Conservation (phyloP, 2,888 invertebrate genomes). For the Platycheirus rosarum region DNA sequence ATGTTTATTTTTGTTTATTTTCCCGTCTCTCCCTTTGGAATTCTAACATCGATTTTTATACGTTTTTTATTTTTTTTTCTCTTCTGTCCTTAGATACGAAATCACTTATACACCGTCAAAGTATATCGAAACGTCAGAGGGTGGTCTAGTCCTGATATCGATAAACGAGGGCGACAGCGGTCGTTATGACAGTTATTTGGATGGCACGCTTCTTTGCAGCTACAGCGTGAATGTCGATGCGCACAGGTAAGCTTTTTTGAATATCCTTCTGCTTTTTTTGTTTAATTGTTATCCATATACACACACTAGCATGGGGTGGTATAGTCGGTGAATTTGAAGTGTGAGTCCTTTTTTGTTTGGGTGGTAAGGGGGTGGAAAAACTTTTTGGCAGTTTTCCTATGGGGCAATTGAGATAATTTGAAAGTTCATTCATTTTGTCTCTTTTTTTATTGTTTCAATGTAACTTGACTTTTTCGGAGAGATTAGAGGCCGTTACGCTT, state of each 20-base stretch:
- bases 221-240: slow-evolving; percentile 96
- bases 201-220: slow-evolving; percentile 92
- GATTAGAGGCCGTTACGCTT: slow-evolving; percentile 59
- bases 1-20: slow-evolving; percentile 67
- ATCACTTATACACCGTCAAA: slow-evolving; percentile 90
- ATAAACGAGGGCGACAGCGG: slow-evolving; percentile 95
- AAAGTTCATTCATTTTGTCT: slow-evolving; percentile 38
- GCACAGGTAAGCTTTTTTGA: slow-evolving; percentile 85
- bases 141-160: slow-evolving; percentile 94
- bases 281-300: slow-evolving; percentile 24
- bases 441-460: slow-evolving; percentile 40
- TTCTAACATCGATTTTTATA: slow-evolving; percentile 16
- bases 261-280: slow-evolving; percentile 8
- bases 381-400: slow-evolving; percentile 46
- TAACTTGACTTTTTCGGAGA: slow-evolving; percentile 52
- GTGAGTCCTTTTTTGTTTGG: slow-evolving; percentile 11
- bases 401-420: slow-evolving; percentile 66
- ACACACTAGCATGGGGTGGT: not conserved
- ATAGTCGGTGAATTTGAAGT: slow-evolving; percentile 1
- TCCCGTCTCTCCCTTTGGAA: not conserved
- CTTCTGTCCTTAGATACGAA: slow-evolving; percentile 79
- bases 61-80: slow-evolving; percentile 33
- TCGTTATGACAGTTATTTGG: slow-evolving; percentile 95
- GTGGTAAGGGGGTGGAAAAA: slow-evolving; percentile 17
- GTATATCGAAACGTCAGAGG: slow-evolving; percentile 96